These are phyloP conservation scores for Copidosoma floridanum DNA, from an alignment of 1,140 invertebrate species.

Conservation along the genomic window DNA sequence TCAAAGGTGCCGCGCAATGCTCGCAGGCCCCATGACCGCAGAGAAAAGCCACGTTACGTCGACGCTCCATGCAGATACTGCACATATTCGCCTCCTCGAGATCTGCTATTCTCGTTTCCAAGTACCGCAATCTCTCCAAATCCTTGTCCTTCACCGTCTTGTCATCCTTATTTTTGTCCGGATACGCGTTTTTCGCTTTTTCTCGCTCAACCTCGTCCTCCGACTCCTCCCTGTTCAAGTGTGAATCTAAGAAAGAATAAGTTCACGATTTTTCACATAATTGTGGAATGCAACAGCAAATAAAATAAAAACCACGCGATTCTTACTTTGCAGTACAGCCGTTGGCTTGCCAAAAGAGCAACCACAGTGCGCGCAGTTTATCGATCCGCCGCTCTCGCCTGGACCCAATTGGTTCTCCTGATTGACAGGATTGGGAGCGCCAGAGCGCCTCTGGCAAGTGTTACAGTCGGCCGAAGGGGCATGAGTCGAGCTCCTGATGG, in stretches of 20 bases:
- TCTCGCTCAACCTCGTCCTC: slow-evolving; percentile 28
- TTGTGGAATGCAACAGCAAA: not conserved
- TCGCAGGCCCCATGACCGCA: slow-evolving; percentile 88
- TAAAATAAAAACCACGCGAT: too few relatives aligned
- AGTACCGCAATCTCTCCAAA: slow-evolving; percentile 67
- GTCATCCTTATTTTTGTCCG: slow-evolving; percentile 33
- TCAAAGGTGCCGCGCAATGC: slow-evolving; percentile 76
- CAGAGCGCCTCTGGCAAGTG: too few relatives aligned
- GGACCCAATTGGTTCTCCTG: too few relatives aligned
- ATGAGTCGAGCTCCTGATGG: too few relatives aligned
- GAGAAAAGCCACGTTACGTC: slow-evolving; percentile 79
- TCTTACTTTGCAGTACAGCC: not conserved
- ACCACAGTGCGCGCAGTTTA: slow-evolving; percentile 4
- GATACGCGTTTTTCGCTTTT: slow-evolving; percentile 26
- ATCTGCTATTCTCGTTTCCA: slow-evolving; percentile 83
- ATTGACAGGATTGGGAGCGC: too few relatives aligned
- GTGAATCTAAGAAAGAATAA: slow-evolving; percentile 2
- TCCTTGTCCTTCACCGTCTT: slow-evolving; percentile 52
- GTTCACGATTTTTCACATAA: too few relatives aligned
- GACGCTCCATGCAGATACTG: slow-evolving; percentile 77
- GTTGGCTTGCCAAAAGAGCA: not conserved
- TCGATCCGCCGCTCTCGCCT: not conserved
- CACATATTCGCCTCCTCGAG: slow-evolving; percentile 82
- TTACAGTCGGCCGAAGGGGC: too few relatives aligned
- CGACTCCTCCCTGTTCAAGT: slow-evolving; percentile 13